Conservation (phyloP, 2,113 vertebrate species). For the Centropristis striata region DNA sequence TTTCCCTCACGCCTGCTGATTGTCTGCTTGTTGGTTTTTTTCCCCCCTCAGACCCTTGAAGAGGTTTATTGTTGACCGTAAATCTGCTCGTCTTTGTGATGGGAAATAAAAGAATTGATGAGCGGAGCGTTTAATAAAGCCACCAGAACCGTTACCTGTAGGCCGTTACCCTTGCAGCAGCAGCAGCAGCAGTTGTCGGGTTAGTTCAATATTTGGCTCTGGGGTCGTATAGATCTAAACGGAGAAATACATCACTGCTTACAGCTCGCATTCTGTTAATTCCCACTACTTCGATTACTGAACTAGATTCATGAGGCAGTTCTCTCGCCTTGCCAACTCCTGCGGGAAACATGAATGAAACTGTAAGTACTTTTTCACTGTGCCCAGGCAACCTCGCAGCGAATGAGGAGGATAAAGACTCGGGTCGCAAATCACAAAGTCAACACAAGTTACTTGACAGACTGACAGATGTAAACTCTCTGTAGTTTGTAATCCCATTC, state of each 20-base stretch:
- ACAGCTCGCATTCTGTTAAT: slow-evolving; percentile 13
- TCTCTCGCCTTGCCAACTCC: slow-evolving; percentile 12
- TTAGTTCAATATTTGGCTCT: slow-evolving; percentile 37
- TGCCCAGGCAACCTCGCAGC: slow-evolving; percentile 18
- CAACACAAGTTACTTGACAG: slow-evolving; percentile 41
- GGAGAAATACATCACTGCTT: slow-evolving; percentile 23
- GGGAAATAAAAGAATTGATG: slow-evolving; percentile 32
- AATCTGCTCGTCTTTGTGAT: background rate
- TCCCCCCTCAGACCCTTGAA: background rate
- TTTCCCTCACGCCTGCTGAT: slow-evolving; percentile 24
- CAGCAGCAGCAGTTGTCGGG: background rate
- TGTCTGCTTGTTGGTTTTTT: slow-evolving; percentile 4
- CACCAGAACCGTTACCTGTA: slow-evolving; percentile 13
- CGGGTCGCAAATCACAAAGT: slow-evolving; percentile 34
- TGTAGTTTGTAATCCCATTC: slow-evolving; percentile 56
- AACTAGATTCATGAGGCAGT: slow-evolving; percentile 31
- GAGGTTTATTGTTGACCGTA: slow-evolving; percentile 3
- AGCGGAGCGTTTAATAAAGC: slow-evolving; percentile 30
- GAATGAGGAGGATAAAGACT: slow-evolving; percentile 28
- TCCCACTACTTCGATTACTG: slow-evolving; percentile 27
- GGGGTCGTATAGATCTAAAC: background rate
- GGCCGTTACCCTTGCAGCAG: background rate
- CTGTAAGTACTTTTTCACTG: slow-evolving; percentile 40
- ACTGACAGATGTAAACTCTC: slow-evolving; percentile 43
- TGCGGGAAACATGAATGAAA: slow-evolving; percentile 44